These are phyloP conservation scores for Hypothenemus hampei DNA, from an alignment of 1,140 invertebrate species.

Conservation along the genomic window DNA sequence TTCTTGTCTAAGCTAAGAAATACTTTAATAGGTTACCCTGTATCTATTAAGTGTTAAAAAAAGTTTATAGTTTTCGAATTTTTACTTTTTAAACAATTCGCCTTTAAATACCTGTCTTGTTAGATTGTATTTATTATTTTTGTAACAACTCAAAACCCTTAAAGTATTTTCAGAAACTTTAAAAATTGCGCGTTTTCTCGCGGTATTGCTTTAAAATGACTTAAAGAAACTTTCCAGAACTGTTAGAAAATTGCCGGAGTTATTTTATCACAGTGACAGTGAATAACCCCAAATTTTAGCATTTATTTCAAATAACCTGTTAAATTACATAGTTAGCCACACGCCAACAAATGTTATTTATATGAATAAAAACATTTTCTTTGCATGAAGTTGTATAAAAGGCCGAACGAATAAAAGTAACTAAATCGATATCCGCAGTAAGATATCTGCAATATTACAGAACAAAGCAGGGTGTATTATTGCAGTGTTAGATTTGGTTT, in stretches of 20 bases:
- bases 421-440: constrained; percentile 20
- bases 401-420: constrained; percentile 12
- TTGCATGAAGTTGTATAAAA: no score
- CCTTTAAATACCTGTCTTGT: no score
- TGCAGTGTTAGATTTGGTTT: constrained; percentile 12
- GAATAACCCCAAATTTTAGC: neutral
- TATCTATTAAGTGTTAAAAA: no score
- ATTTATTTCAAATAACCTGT: neutral
- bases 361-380: no score
- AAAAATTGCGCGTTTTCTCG: constrained; percentile 5
- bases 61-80: no score
- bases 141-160: constrained; percentile 6
- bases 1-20: no score
- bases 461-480: constrained; percentile 20
- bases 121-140: constrained; percentile 2
- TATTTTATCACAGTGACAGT: constrained; percentile 3
- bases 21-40: no score
- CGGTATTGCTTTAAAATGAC: constrained; percentile 4
- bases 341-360: neutral
- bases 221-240: constrained; percentile 8
- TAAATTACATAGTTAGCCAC: neutral
- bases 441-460: constrained; percentile 21
- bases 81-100: no score
- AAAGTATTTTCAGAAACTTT: constrained; percentile 6
- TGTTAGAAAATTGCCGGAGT: constrained; percentile 6